Conservation (phyloP, 2,113 vertebrate species). For the Phrynocephalus versicolor region DNA sequence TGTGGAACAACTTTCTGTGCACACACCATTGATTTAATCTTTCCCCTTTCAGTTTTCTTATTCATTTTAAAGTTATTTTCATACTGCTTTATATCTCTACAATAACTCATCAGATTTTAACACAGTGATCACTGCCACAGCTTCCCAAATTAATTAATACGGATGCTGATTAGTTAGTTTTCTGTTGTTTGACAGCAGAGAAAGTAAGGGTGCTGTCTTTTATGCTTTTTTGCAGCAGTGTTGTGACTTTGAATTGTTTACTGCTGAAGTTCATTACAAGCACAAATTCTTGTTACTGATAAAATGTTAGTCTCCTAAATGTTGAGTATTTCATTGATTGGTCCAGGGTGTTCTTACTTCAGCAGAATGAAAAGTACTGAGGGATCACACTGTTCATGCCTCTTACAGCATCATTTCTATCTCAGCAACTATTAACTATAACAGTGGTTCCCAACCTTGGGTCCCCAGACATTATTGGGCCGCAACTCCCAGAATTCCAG, state of each 20-base stretch:
- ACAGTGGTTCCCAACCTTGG: too few species aligned
- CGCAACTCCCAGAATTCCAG: too few species aligned
- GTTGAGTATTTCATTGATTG: neutral
- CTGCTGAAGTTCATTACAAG: neutral
- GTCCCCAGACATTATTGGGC: too few species aligned
- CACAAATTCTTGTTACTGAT: neutral
- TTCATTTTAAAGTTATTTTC: neutral
- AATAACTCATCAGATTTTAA: neutral
- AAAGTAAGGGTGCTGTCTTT: neutral
- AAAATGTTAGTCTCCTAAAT: neutral
- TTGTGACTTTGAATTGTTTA: neutral
- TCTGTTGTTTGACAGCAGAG: neutral
- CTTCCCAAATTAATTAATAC: constrained; percentile 26
- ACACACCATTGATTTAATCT: constrained; percentile 17
- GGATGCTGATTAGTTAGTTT: constrained; percentile 22
- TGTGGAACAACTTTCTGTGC: neutral
- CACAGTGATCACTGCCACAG: neutral
- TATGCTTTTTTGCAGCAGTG: neutral
- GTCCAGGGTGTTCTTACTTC: too few species aligned
- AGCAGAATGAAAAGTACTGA: too few species aligned
- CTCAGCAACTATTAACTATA: too few species aligned
- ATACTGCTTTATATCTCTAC: neutral
- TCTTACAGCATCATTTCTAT: too few species aligned
- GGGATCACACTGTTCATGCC: too few species aligned
- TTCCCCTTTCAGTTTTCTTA: constrained; percentile 17